phyloP scores from a whole-genome alignment of 2,113 vertebrate species.

The Clinocottus analis region DNA sequence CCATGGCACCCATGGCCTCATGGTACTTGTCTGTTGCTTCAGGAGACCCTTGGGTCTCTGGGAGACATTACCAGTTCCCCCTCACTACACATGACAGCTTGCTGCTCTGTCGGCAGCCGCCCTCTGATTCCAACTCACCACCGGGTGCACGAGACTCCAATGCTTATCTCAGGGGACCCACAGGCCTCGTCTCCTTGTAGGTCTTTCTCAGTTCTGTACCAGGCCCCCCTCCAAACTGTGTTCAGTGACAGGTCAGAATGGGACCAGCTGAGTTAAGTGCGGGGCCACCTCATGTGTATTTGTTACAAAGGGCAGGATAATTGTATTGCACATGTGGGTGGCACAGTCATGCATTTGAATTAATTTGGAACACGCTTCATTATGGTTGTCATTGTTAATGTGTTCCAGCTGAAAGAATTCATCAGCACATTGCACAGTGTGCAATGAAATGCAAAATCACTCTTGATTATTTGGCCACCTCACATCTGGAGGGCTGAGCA shows the following conservation, averaged over 20 bases:
- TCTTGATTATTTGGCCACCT: slow-evolving; percentile 28
- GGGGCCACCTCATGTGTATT: slow-evolving; percentile 17
- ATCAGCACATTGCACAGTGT: slow-evolving; percentile 12
- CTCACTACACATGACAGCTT: no score
- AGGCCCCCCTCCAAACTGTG: not conserved
- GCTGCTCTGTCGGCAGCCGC: not conserved
- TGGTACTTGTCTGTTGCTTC: no score
- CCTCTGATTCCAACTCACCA: not conserved
- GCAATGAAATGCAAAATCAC: slow-evolving; percentile 28
- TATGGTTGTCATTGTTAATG: slow-evolving; percentile 25
- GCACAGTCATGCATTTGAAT: slow-evolving; percentile 18
- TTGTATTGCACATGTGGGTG: not conserved
- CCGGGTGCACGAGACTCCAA: not conserved
- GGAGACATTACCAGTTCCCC: no score
- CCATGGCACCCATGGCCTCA: no score
- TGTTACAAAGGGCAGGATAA: slow-evolving; percentile 17
- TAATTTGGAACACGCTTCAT: slow-evolving; percentile 3
- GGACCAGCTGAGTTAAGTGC: not conserved
- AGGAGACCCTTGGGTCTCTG: no score
- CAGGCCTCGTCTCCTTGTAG: not conserved
- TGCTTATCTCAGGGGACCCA: not conserved
- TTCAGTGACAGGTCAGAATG: slow-evolving; percentile 19
- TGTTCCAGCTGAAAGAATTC: slow-evolving; percentile 28
- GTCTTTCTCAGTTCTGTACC: not conserved
- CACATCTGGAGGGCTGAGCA: slow-evolving; percentile 25